Base-by-base conservation (phyloP, 2,888 invertebrate species). In the Phlogophora meticulosa region DNA sequence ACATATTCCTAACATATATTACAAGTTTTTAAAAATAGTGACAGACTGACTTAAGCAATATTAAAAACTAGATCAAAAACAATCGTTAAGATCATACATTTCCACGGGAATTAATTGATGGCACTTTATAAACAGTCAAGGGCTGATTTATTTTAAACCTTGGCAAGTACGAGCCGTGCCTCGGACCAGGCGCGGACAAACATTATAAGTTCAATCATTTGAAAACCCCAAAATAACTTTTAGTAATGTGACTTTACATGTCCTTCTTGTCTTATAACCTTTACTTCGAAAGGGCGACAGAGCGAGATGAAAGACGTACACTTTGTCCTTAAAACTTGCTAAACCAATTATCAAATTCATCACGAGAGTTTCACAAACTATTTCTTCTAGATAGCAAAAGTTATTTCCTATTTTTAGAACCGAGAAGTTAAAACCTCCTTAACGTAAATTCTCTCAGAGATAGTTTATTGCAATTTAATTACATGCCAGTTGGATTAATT, bases 261-360 rank as follows among this genome's bases (percentile, higher is more conserved):
- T 32, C 48, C 28, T 9, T 22, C 28, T 43, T 40, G 45, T 61
- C 9, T 62, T 17, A 46, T n/a, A 28, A 17, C 11, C 11, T 58
- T 62, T 40, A 46, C 42, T 28, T 46, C 15, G 17, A 52, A 45
- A 62, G 15, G 40, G 34, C 22, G 15, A 24, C 28, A 63, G 10
- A 53, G 28, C 42, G 22, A 36, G 42, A 53, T 22, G 7, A 48
- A 64, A 69, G 34, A 53, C 7, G 17, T 13, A 40, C 17, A 36
- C 20, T 42, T 72, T 42, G 42, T 10, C 40, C 15, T 53, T 53
- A 48, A 48, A 70, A 73, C 53, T 53, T 65, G 28, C 10, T 42
- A 49, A 73, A 24, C 10, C 53, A 49, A 55, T 70, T 53, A 69
- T 22, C 42, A 42, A 53, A 46, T 64, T 53, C 48, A 15, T 24